Evolutionary conservation across 1,140 invertebrate species (phyloP).

Genomic region (Danaus plexippus): DNA sequence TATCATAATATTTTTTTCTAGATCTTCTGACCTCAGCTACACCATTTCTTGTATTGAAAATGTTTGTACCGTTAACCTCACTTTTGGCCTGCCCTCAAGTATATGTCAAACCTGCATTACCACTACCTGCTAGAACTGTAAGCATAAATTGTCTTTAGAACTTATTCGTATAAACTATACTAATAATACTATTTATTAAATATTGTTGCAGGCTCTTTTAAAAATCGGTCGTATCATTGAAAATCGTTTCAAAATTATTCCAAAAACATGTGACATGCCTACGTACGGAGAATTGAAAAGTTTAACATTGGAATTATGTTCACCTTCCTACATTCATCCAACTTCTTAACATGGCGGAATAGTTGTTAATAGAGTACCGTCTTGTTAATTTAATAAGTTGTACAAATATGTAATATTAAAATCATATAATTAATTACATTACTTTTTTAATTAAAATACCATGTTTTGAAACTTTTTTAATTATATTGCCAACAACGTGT

Average conservation of each 20-base stretch:
- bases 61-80: constrained; percentile 38
- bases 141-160: constrained; percentile 14
- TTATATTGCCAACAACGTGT: too few species aligned
- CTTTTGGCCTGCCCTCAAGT: constrained; percentile 44
- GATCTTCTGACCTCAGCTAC: constrained; percentile 16
- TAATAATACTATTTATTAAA: not conserved
- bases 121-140: constrained; percentile 42
- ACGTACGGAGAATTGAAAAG: constrained; percentile 13
- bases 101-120: constrained; percentile 45
- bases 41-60: constrained; percentile 44
- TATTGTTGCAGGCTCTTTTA: constrained; percentile 10
- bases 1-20: constrained; percentile 13
- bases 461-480: too few species aligned
- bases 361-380: too few species aligned
- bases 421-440: too few species aligned
- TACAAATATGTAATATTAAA: too few species aligned
- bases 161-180: too few species aligned
- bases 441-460: too few species aligned
- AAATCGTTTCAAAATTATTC: constrained; percentile 12
- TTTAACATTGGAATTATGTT: constrained; percentile 16
- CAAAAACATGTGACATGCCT: constrained; percentile 18
- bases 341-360: too few species aligned
- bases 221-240: constrained; percentile 16
- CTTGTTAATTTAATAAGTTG: too few species aligned
- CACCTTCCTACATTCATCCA: too few species aligned